Base-by-base conservation (phyloP, 2,113 vertebrate genomes). In the Alaudala cheleensis region DNA sequence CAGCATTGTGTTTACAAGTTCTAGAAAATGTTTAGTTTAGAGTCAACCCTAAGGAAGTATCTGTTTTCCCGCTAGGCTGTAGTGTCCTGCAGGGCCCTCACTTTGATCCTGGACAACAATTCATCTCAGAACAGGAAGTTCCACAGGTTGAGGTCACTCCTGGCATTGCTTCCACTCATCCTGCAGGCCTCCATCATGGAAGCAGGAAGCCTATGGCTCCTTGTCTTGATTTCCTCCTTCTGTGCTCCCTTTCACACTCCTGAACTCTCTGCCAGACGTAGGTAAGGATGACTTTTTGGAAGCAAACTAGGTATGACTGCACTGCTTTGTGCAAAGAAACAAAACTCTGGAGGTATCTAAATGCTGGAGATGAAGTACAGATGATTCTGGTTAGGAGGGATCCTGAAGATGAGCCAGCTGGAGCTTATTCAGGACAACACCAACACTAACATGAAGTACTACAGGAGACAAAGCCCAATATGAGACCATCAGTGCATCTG, bases 91-190 rank as follows among this genome's bases (percentile, higher is more conserved):
- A 31, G 77, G 14, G 4, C 4, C 4, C 49, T 51, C 34, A 29
- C 5, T 29, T 86, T 0, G 0, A 42, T 54, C 23, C 25, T 34
- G 14, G 86, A 34, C 3, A 23, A 3, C 5, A 56, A 5, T 13
- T 78, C 44, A 45, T 2, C 29, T 51, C 56, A 60, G 22, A 64
- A 12, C 1, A 1, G 20, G 5, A 78, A 84, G 14, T 44, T 91
- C 56, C 56, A 37, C 24, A 67, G n/a, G 31, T 37, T 74, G 23
- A 79, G 3, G 22, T 49, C 23, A 5, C 23, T 83, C 12, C 22
- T 54, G 31, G 21, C 20, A 7, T 10, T 39, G 18, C 69, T 73
- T 78, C n/a, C 16, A 70, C 5, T 6, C 22, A 47, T 1, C 1
- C 12, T 40, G 6, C 23, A 65, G 31, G 21, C 10, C 6, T 83